These are phyloP conservation scores for Sycophaga agraensis DNA, from an alignment of 1,140 invertebrate genomes.

Conservation along the genomic window DNA sequence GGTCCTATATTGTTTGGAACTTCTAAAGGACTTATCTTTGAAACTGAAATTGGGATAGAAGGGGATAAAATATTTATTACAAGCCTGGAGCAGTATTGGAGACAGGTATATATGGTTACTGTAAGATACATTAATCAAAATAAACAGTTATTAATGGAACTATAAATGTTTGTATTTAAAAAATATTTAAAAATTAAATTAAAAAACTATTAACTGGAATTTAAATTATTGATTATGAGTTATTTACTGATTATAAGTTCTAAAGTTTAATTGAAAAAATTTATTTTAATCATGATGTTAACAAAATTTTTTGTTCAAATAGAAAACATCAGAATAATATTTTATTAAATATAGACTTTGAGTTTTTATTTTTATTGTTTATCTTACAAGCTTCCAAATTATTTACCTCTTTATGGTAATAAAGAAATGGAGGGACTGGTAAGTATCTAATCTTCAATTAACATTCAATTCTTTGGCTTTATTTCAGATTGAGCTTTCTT, in stretches of 20 bases:
- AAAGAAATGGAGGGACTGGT: conserved; percentile 74
- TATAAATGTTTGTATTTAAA: not conserved
- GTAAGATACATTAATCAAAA: not conserved
- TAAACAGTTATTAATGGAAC: not conserved
- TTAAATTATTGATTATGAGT: not conserved
- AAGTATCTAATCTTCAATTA: conserved; percentile 40
- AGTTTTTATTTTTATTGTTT: conserved; percentile 21
- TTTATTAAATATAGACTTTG: not conserved
- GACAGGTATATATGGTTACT: conserved; percentile 67
- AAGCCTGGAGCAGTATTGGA: conserved; percentile 81
- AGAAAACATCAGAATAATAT: not conserved
- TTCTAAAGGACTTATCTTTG: conserved; percentile 87
- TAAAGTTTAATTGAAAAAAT: not conserved
- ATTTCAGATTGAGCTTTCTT: not conserved
- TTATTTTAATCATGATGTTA: not conserved
- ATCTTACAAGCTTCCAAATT: conserved; percentile 69
- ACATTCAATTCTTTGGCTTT: no score
- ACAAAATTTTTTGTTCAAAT: conserved; percentile 20
- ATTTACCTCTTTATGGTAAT: conserved; percentile 70
- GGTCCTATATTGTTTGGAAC: conserved; percentile 87
- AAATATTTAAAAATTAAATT: not conserved
- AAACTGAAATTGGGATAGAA: conserved; percentile 80
- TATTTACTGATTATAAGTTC: no score
- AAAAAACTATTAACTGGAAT: not conserved
- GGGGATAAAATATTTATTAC: conserved; percentile 79